phyloP scores from a whole-genome alignment of 2,113 vertebrate species.

The Lutjanus erythropterus region DNA sequence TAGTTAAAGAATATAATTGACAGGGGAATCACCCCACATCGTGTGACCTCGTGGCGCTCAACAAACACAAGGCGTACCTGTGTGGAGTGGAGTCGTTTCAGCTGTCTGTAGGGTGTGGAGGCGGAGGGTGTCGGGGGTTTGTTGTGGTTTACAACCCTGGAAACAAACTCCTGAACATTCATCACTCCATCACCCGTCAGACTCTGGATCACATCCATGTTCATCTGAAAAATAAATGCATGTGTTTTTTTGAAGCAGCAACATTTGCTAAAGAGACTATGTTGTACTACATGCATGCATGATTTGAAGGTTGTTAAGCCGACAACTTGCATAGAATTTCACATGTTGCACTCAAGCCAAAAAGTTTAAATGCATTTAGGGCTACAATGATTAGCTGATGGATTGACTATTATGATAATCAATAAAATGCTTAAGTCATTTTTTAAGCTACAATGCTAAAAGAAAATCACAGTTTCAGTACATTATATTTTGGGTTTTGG shows the following conservation, averaged over 20 bases:
- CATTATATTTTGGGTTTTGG: no score
- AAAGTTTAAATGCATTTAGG: not conserved
- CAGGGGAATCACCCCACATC: not conserved
- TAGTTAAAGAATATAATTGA: not conserved
- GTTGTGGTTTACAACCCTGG: conserved; percentile 85
- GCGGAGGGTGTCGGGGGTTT: conserved; percentile 89
- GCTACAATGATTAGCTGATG: not conserved
- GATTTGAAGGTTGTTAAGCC: not conserved
- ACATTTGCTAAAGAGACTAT: not conserved
- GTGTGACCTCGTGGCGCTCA: not conserved
- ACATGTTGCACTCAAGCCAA: not conserved
- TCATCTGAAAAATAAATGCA: conserved; percentile 77
- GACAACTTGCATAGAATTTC: no score
- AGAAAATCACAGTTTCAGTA: no score
- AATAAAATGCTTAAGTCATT: no score
- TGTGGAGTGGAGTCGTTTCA: conserved; percentile 94
- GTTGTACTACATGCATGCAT: not conserved
- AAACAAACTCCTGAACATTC: conserved; percentile 92
- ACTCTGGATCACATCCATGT: conserved; percentile 86
- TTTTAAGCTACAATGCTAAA: no score
- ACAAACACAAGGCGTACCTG: conserved; percentile 84
- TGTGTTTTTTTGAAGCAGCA: not conserved
- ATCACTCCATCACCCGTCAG: conserved; percentile 86
- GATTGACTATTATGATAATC: no score
- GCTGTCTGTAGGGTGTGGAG: conserved; percentile 93